A percentile compares a stretch with the other conserved stretches of the same genome.
These are phyloP conservation scores for Hermodice carunculata DNA, from an alignment of 2,888 invertebrate genomes.

Conservation along the genomic window DNA sequence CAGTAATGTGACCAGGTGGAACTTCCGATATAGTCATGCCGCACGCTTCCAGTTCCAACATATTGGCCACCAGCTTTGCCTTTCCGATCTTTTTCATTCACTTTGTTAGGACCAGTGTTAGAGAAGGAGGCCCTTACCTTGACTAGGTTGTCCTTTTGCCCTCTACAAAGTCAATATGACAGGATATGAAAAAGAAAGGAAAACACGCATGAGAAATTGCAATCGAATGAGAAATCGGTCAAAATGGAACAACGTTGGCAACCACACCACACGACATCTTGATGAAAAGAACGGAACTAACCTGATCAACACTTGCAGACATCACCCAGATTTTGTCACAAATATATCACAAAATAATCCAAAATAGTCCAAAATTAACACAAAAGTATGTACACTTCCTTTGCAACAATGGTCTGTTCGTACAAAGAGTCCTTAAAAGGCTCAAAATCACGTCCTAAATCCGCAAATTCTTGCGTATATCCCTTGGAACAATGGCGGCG, in stretches of 20 bases:
- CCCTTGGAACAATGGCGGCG: slow-evolving; percentile 63
- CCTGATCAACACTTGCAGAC: slow-evolving; percentile 68
- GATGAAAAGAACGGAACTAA: slow-evolving; percentile 32
- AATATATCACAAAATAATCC: not conserved
- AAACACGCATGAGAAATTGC: not conserved
- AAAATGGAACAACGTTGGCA: slow-evolving; percentile 2
- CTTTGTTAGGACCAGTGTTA: not conserved
- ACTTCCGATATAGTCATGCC: too few relatives aligned
- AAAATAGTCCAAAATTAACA: not conserved
- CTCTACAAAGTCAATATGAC: slow-evolving; percentile 47
- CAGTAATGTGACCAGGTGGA: too few relatives aligned
- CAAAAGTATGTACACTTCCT: slow-evolving; percentile 15
- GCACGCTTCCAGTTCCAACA: too few relatives aligned
- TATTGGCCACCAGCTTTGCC: too few relatives aligned
- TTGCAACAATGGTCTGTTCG: not conserved
- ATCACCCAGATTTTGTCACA: slow-evolving; percentile 51
- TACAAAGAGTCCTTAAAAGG: slow-evolving; percentile 13
- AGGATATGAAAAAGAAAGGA: slow-evolving; percentile 49
- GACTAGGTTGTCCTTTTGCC: slow-evolving; percentile 65
- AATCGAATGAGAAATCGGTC: not conserved
- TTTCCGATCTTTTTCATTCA: too few relatives aligned
- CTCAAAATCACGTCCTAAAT: slow-evolving; percentile 12
- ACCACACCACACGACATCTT: not conserved
- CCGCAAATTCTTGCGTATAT: slow-evolving; percentile 22
- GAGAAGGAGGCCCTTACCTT: slow-evolving; percentile 48